Evolutionary conservation across 1,140 invertebrate genomes (phyloP).

Genomic region (Eriosoma lanigerum): DNA sequence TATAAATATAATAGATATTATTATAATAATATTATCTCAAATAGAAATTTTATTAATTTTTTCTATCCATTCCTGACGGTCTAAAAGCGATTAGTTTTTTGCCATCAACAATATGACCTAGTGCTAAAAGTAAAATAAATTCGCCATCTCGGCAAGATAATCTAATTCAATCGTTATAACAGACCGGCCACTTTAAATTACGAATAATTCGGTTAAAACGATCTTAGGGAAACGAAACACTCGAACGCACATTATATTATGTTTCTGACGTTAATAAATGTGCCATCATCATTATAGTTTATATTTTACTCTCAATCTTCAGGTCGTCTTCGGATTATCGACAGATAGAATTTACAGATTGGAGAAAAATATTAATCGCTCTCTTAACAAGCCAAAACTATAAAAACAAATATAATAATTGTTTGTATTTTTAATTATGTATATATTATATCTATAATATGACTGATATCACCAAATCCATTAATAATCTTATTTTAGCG

Average conservation of each 20-base stretch:
- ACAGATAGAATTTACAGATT: neutral
- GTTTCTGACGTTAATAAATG: neutral
- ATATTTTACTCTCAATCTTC: neutral
- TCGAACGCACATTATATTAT: neutral
- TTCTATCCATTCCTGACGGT: neutral
- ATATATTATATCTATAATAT: too few species aligned
- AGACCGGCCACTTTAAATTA: neutral
- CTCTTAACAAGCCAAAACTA: too few species aligned
- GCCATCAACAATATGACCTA: neutral
- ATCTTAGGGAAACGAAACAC: neutral
- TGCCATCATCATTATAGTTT: conserved; percentile 13
- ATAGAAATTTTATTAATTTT: neutral
- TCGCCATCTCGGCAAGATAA: neutral
- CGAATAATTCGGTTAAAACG: neutral
- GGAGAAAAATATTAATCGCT: neutral
- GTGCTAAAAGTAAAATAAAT: neutral
- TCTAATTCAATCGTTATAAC: conserved; percentile 1
- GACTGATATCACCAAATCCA: too few species aligned
- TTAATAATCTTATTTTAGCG: too few species aligned
- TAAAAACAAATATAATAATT: too few species aligned
- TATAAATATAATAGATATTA: neutral
- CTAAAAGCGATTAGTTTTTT: neutral
- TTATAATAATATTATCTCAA: too few species aligned
- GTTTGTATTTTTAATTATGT: too few species aligned
- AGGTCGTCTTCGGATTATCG: neutral